These are phyloP conservation scores for Phymanthus crucifer DNA, from an alignment of 92 coral and sea anemone species.

Conservation along the genomic window DNA sequence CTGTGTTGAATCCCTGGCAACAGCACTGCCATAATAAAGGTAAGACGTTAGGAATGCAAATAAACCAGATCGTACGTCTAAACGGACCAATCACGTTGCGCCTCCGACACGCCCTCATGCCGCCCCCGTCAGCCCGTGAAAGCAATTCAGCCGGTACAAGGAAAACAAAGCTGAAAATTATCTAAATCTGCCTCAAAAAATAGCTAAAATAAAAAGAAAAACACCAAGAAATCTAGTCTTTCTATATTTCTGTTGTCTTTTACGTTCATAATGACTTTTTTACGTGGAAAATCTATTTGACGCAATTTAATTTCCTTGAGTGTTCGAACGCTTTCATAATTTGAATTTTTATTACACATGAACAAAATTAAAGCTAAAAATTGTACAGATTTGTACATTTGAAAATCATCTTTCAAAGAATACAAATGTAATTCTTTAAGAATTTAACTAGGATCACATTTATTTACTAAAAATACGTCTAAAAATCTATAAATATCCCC, in stretches of 20 bases:
- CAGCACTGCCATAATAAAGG: background rate
- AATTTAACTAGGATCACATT: background rate
- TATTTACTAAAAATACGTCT: background rate
- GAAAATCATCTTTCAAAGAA: background rate
- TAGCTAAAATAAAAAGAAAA: background rate
- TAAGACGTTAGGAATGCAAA: background rate
- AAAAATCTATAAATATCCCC: background rate
- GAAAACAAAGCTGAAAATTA: background rate
- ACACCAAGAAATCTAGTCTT: background rate
- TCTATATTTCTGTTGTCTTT: background rate
- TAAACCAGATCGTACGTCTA: background rate
- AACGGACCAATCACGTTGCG: constrained; percentile 53
- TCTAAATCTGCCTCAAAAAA: background rate
- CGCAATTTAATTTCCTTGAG: background rate
- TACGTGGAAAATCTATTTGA: background rate
- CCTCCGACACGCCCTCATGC: constrained; percentile 58
- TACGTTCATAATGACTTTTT: background rate
- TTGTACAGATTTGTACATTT: background rate
- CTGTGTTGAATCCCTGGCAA: background rate
- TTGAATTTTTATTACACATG: background rate
- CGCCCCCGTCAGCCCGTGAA: constrained; percentile 42
- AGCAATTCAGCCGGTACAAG: background rate
- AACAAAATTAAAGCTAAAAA: background rate
- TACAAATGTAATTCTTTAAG: background rate
- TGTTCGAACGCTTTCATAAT: background rate